Conservation (phyloP, 2,113 vertebrate species). For the Mormyrus iriodes region DNA sequence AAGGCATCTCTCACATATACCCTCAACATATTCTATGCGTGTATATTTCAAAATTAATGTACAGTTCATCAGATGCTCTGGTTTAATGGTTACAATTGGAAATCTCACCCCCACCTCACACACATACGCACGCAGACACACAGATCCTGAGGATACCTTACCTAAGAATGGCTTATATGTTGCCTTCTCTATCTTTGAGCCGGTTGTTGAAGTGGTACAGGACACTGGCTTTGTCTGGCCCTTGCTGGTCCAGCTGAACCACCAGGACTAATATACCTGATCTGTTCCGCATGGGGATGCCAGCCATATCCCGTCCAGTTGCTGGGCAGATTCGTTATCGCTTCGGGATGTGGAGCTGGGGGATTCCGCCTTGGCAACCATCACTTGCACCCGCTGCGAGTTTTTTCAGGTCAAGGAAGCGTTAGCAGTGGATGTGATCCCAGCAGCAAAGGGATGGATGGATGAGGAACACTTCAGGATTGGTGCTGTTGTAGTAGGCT, state of each 20-base stretch:
- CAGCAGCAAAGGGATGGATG: neutral
- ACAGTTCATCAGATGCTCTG: neutral
- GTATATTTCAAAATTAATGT: no score
- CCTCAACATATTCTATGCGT: neutral
- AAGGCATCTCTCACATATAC: neutral
- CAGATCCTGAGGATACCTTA: neutral
- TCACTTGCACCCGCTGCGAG: neutral
- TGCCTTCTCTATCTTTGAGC: neutral
- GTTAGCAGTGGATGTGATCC: neutral
- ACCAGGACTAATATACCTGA: neutral
- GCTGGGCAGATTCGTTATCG: neutral
- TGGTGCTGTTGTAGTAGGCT: neutral
- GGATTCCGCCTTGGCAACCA: neutral
- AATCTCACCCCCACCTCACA: neutral
- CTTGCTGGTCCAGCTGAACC: neutral
- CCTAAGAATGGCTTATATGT: neutral
- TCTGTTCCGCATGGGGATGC: neutral
- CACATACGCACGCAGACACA: neutral
- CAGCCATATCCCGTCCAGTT: neutral
- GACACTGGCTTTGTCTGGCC: neutral
- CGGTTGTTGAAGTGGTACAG: neutral
- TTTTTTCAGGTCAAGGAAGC: neutral
- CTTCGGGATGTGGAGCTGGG: no score
- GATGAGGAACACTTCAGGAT: neutral
- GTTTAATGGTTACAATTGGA: neutral